These are phyloP conservation scores for Sternarchorhynchus goeldii DNA, from an alignment of 2,797 vertebrate genomes.

Conservation along the genomic window DNA sequence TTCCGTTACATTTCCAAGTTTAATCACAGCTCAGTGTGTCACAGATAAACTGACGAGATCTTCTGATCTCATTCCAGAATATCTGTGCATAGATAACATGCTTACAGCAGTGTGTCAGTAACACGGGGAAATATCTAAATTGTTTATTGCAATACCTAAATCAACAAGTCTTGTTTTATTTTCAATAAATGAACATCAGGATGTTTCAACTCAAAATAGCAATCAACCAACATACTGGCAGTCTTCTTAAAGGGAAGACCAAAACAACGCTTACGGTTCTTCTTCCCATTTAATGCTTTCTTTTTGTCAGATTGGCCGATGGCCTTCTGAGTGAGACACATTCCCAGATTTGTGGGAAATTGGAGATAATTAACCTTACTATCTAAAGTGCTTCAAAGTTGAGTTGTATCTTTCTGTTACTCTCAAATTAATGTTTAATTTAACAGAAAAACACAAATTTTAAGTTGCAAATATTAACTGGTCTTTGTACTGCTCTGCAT, in stretches of 20 bases:
- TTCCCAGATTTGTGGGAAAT: slow-evolving; percentile 68
- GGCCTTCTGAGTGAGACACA: slow-evolving; percentile 54
- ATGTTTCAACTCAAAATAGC: not conserved
- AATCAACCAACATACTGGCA: slow-evolving; percentile 7
- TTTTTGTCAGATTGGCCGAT: slow-evolving; percentile 28
- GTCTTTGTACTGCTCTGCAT: slow-evolving; percentile 63
- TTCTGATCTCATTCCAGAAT: too few relatives aligned
- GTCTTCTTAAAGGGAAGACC: slow-evolving; percentile 1
- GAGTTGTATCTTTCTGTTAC: slow-evolving; percentile 67
- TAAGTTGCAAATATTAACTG: slow-evolving; percentile 66
- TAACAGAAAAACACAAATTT: slow-evolving; percentile 67
- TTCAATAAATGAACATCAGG: not conserved
- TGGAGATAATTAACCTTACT: slow-evolving; percentile 70
- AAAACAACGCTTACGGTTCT: not conserved
- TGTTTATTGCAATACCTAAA: too few relatives aligned
- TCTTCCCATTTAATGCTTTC: slow-evolving; percentile 16
- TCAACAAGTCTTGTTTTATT: not conserved
- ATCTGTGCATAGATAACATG: too few relatives aligned
- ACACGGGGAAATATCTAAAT: too few relatives aligned
- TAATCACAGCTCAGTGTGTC: not conserved
- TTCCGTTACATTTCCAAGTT: too few relatives aligned
- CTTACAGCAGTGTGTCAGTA: too few relatives aligned
- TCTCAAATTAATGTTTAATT: slow-evolving; percentile 73
- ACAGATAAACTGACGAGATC: too few relatives aligned
- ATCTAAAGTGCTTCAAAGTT: slow-evolving; percentile 63